Percentiles rank a stretch among this genome's conserved stretches.
phyloP scores from a whole-genome alignment of 2,113 vertebrate genomes.

The Pseudonaja textilis region DNA sequence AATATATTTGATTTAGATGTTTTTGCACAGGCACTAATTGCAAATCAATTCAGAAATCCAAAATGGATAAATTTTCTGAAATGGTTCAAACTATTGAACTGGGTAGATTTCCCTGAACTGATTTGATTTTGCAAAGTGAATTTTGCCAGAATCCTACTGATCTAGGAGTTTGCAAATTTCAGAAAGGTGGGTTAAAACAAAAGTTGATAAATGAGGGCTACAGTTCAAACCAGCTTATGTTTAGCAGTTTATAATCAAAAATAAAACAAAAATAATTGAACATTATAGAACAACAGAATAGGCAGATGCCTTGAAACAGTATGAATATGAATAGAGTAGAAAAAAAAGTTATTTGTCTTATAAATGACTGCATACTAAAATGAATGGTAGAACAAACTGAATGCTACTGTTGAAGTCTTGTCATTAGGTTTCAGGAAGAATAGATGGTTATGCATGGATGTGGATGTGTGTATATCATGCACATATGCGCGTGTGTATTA shows the following conservation, averaged over 20 bases:
- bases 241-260: not conserved
- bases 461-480: not conserved
- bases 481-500: not conserved
- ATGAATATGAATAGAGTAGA: not conserved
- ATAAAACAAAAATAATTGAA: not conserved
- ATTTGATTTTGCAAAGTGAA: not conserved
- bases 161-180: not conserved
- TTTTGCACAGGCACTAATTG: not conserved
- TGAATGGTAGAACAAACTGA: not conserved
- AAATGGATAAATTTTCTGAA: not conserved
- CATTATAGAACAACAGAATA: not conserved
- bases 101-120: not conserved
- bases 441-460: not conserved
- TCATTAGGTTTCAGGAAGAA: not conserved
- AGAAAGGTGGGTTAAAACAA: not conserved
- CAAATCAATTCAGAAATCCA: not conserved
- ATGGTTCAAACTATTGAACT: not conserved
- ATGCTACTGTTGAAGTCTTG: not conserved
- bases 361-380: not conserved
- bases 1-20: not conserved
- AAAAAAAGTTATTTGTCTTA: not conserved
- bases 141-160: not conserved
- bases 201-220: not conserved
- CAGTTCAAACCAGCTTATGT: not conserved
- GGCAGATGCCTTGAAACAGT: not conserved